phyloP scores from a whole-genome alignment of 2,113 vertebrate genomes.

The Menidia beryllina region DNA sequence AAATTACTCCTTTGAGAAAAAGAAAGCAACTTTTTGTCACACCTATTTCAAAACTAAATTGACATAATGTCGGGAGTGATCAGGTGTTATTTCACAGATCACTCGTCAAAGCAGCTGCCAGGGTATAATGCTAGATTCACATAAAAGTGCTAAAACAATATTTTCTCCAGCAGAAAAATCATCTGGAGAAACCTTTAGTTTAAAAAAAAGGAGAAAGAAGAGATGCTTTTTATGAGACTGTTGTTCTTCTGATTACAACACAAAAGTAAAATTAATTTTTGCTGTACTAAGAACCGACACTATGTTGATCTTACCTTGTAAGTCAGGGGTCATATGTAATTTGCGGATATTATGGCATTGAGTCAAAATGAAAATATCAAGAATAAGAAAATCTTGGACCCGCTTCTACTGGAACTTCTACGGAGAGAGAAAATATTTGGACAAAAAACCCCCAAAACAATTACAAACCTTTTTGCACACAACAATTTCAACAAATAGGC shows the following conservation, averaged over 20 bases:
- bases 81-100: conserved; percentile 27
- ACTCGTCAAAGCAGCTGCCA: not conserved
- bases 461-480: too few relatives aligned
- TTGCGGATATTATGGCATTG: conserved; percentile 16
- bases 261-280: not conserved
- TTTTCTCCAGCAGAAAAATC: conserved; percentile 25
- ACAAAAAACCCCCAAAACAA: too few relatives aligned
- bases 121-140: not conserved
- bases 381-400: not conserved
- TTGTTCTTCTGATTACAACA: conserved; percentile 15
- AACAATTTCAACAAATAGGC: too few relatives aligned
- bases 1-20: conserved; percentile 32
- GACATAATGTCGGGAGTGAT: conserved; percentile 18
- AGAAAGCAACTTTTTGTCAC: conserved; percentile 19
- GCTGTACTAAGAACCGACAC: not conserved
- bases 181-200: conserved; percentile 8
- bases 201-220: too few relatives aligned
- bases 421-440: not conserved
- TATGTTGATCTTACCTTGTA: not conserved
- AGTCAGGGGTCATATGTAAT: conserved; percentile 4
- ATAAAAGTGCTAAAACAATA: conserved; percentile 20
- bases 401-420: not conserved
- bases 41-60: conserved; percentile 15
- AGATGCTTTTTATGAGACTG: not conserved
- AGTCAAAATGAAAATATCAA: not conserved